Evolutionary conservation across 2,113 vertebrate genomes (phyloP), one percentile per base, ranked within the genome.

Genomic region (Epinephelus cyanopodus): DNA sequence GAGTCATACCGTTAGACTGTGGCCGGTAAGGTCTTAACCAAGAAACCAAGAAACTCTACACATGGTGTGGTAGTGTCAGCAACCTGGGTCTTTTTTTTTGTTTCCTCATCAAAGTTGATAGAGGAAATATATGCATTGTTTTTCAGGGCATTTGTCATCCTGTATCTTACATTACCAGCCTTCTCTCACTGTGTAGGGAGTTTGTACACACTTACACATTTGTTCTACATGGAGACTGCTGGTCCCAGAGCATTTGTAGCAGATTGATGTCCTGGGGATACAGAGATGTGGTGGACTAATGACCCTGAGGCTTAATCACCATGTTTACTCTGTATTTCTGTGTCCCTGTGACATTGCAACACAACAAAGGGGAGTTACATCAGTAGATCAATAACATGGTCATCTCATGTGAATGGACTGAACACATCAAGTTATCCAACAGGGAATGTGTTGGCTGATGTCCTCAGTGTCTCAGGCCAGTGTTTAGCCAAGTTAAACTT

Each of bases 231-330:
- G 4, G 78, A 74, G 69, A 74, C 42, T 17, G 1, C 23, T 37
- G 53, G 25, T 82, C 85, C 82, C 83, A 81, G 57, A 57, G 54
- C 73, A 47, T 65, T 33, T 63, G 54, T 50, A 54, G 29, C 17
- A 79, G 70, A 77, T 60, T 84, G 23, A 77, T 86, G 72, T 84
- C 89, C 18, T 76, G 81, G 85, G 89, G 56, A 83, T 82, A 66
- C 33, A 74, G 3, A 10, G 53, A 48, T 62, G 5, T 6, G 11
- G 21, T 84, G 84, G 90, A 93, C 86, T 76, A 82, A 92, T 92
- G 89, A 90, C 84, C 78, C 77, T 72, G 58, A 77, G 82, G 80
- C 74, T 27, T 90, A 88, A 86, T 90, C 80, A 89, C 68, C 48
- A 27, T 92, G 89, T 92, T 89, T 89, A 89, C 82, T 63, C 19